Evolutionary conservation across 2,888 invertebrate genomes (phyloP).

Genomic region (Eurois occulta): DNA sequence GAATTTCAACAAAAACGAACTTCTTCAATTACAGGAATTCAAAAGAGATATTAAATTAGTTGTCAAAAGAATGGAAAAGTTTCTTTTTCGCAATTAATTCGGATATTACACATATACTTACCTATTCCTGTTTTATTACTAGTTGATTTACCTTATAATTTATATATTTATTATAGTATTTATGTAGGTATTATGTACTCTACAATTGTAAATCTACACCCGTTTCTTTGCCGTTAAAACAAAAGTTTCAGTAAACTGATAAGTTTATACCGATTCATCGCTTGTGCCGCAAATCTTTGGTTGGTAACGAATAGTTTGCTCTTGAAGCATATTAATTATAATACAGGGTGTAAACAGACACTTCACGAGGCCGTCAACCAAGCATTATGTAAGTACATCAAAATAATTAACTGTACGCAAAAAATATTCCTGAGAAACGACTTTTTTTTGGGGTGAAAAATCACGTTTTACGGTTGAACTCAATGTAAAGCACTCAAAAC

Average conservation of each 20-base stretch:
- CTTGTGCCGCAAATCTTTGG: neutral
- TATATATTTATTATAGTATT: no score
- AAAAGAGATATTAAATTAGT: neutral
- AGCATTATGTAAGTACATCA: no score
- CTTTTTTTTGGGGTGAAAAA: no score
- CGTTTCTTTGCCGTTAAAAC: neutral
- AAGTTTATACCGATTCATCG: neutral
- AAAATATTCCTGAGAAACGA: no score
- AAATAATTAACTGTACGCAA: no score
- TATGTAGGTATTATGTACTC: neutral
- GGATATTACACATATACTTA: neutral
- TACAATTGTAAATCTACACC: neutral
- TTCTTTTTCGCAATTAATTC: neutral
- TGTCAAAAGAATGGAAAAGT: neutral
- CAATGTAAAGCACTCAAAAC: no score
- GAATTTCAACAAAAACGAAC: conserved; percentile 16
- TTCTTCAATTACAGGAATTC: neutral
- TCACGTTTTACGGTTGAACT: no score
- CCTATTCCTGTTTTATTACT: neutral
- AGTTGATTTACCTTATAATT: neutral
- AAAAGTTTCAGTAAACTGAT: neutral
- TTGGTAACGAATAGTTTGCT: neutral
- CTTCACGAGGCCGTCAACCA: no score
- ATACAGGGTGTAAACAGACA: no score
- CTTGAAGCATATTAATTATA: neutral